phyloP scores from a whole-genome alignment of 2,113 vertebrate genomes.

The Setophaga coronata region DNA sequence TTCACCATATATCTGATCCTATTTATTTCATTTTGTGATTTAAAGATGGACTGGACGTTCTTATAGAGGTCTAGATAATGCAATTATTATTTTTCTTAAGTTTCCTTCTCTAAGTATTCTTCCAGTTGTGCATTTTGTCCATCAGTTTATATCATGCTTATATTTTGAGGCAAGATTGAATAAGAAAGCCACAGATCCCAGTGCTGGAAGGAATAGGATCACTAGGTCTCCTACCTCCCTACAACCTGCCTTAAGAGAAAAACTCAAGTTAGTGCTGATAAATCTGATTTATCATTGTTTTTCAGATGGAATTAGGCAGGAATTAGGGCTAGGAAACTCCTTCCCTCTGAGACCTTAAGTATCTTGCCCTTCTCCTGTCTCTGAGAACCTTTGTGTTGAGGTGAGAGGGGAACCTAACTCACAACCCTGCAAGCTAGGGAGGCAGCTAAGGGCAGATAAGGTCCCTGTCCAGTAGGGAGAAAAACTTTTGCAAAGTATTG shows the following conservation, averaged over 20 bases:
- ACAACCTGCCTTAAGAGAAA: not conserved
- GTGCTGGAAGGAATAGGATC: not conserved
- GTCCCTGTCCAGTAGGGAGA: not conserved
- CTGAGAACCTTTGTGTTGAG: not conserved
- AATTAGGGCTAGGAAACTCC: not conserved
- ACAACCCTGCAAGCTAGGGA: accelerated
- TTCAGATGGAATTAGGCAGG: not conserved
- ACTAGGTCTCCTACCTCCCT: not conserved
- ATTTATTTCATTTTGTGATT: constrained; percentile 35
- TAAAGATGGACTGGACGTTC: not conserved
- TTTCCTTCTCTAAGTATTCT: not conserved
- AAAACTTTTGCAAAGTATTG: not conserved
- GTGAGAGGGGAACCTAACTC: not conserved
- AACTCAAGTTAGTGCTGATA: not conserved
- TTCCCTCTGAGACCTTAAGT: not conserved
- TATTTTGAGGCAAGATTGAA: not conserved
- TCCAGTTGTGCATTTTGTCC: not conserved
- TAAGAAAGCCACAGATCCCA: not conserved
- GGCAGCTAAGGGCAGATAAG: not conserved
- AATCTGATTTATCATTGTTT: not conserved
- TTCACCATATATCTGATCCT: constrained; percentile 55
- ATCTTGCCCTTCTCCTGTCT: not conserved
- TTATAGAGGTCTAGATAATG: not conserved
- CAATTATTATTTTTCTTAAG: not conserved
- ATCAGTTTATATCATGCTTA: not conserved